Conservation (phyloP, 1,140 invertebrate genomes). For the Neotoxoptera formosana region DNA sequence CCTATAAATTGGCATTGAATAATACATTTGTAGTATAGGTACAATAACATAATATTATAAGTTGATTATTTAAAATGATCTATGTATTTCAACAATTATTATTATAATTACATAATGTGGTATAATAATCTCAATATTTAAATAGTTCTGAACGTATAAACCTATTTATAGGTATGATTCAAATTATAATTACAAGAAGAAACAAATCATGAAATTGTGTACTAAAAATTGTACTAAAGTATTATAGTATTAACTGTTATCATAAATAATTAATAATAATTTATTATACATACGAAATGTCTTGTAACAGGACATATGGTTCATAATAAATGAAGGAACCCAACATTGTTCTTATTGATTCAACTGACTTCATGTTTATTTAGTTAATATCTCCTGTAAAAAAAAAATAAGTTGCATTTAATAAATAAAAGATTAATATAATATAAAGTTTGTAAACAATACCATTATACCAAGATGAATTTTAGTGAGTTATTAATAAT, state of each 20-base stretch:
- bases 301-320: not conserved
- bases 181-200: not conserved
- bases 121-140: not conserved
- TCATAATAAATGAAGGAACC: not conserved
- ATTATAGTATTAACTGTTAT: not conserved
- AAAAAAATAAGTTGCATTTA: not conserved
- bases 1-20: too few species aligned
- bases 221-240: not conserved
- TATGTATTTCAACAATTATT: not conserved
- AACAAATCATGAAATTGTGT: not conserved
- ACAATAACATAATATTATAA: not conserved
- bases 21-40: not conserved
- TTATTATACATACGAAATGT: not conserved
- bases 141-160: not conserved
- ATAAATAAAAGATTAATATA: not conserved
- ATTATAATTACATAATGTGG: not conserved
- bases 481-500: too few species aligned
- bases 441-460: too few species aligned
- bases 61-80: not conserved
- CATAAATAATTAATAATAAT: not conserved
- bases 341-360: not conserved
- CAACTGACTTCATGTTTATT: not conserved
- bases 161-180: not conserved
- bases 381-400: not conserved
- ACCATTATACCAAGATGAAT: too few species aligned